Evolutionary conservation across 1,140 invertebrate species (phyloP), one percentile per base, ranked within the genome.

Genomic region (Hypothenemus hampei): DNA sequence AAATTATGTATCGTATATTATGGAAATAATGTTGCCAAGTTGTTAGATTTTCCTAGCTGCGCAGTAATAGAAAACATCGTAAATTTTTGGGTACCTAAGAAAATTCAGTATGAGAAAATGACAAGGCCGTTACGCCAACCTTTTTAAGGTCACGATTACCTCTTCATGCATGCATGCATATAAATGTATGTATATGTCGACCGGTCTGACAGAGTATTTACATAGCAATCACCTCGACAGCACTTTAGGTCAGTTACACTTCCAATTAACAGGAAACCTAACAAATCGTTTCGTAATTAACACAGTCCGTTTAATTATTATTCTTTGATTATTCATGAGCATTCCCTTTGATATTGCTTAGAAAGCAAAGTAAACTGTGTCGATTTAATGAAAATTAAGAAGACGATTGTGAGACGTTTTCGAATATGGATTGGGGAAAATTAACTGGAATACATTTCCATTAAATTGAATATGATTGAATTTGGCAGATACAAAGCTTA

Each of bases 221-320:
- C 49, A 51, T 47, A 35, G 23, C 20, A 47, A 21, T 35, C 16
- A 33, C 45, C n/a, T 35, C 22, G 16, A 19, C 18, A 33, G 33
- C 44, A 46, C 44, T 24, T 26, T 26, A 13, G 45, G 26, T 31
- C 37, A 51, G 49, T 33, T 41, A 26, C 37, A 43, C 16, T 51
- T 43, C 37, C 31, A 51, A 51, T 51, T 51, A 41, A 41, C 49
- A 40, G 37, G 49, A 51, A 51, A 51, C 41, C 20, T 22, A 51
- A 51, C 49, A 51, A 51, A 51, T 41, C 37, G 49, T 51, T 41
- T 33, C 13, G 22, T 50, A 36, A 36, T 11, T 36, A 15, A 36
- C 8, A 36, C 5, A 36, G 1, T 5, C 8, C 15, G 13, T 6
- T 36, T 36, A 11, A 36, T 15, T 36, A 36, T 6, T n/a, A 29